phyloP scores from a whole-genome alignment of 2,888 invertebrate genomes.

The Allophyes oxyacanthae region DNA sequence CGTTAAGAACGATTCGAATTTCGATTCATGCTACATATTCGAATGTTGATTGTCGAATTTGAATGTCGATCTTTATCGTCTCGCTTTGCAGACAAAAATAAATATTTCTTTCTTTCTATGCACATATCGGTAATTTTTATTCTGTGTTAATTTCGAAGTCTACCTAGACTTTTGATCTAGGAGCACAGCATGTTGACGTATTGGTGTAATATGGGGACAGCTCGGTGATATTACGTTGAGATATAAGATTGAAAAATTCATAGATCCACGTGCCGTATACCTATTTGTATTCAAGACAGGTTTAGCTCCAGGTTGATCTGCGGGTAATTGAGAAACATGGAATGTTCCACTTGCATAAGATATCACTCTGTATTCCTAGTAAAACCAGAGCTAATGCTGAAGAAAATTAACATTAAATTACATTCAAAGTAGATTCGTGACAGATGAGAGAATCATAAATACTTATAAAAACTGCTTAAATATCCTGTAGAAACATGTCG shows the following conservation, averaged over 20 bases:
- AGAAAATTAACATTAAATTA: neutral
- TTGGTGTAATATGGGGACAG: slow-evolving; percentile 1
- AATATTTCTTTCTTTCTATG: too few species aligned
- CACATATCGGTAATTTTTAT: too few species aligned
- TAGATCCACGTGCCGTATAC: too few species aligned
- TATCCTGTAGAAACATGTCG: too few species aligned
- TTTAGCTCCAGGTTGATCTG: slow-evolving; percentile 32
- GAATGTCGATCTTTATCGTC: too few species aligned
- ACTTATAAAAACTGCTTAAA: too few species aligned
- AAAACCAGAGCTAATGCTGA: slow-evolving; percentile 10
- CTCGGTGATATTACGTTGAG: slow-evolving; percentile 1
- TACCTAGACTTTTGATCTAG: neutral
- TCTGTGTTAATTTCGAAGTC: neutral
- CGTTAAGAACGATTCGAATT: too few species aligned
- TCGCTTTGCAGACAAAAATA: too few species aligned
- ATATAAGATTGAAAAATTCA: slow-evolving; percentile 36
- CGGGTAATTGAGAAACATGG: slow-evolving; percentile 41
- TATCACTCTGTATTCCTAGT: slow-evolving; percentile 27
- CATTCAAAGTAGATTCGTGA: neutral
- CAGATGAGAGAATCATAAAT: too few species aligned
- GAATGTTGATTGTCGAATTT: too few species aligned
- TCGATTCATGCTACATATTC: too few species aligned
- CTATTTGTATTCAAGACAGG: slow-evolving; percentile 38
- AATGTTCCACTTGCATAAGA: slow-evolving; percentile 25
- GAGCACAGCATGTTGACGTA: slow-evolving; percentile 13